Evolutionary conservation across 2,888 invertebrate genomes (phyloP).

Genomic region (Heteromyza rotundicornis): DNA sequence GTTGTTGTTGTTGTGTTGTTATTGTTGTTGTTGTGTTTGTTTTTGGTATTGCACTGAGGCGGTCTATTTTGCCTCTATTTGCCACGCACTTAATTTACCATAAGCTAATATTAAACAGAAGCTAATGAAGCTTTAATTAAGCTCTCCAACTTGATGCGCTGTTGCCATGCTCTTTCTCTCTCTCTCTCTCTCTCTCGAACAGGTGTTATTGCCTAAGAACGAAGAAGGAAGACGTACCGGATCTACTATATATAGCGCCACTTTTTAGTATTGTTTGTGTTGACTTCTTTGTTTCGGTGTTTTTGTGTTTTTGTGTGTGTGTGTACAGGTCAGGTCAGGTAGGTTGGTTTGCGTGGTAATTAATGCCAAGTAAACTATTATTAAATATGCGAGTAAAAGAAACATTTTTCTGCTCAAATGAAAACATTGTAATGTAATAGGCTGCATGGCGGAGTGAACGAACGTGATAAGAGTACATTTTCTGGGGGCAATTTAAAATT

Average conservation of each 20-base stretch:
- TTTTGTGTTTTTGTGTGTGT: constrained; percentile 8
- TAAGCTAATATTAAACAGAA: constrained; percentile 21
- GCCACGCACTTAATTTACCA: constrained; percentile 6
- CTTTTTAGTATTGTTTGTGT: background rate
- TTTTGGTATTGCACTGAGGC: no score
- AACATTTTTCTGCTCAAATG: background rate
- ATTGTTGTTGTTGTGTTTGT: background rate
- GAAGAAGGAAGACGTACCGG: no score
- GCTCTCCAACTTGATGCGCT: no score
- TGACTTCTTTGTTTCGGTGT: constrained; percentile 1
- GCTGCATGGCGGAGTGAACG: background rate
- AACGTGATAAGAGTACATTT: no score
- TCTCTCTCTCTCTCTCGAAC: no score
- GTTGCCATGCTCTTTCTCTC: no score
- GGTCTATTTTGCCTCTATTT: background rate
- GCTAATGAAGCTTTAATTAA: constrained; percentile 50
- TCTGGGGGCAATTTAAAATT: no score
- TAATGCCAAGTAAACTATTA: constrained; percentile 48
- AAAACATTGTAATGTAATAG: background rate
- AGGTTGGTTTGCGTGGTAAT: constrained; percentile 33
- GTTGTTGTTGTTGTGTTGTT: no score
- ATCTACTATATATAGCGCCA: no score
- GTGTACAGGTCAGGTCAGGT: background rate
- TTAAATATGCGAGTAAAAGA: background rate
- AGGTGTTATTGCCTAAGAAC: no score